Conservation (phyloP, 2,888 invertebrate species). For the Synanthedon vespiformis region DNA sequence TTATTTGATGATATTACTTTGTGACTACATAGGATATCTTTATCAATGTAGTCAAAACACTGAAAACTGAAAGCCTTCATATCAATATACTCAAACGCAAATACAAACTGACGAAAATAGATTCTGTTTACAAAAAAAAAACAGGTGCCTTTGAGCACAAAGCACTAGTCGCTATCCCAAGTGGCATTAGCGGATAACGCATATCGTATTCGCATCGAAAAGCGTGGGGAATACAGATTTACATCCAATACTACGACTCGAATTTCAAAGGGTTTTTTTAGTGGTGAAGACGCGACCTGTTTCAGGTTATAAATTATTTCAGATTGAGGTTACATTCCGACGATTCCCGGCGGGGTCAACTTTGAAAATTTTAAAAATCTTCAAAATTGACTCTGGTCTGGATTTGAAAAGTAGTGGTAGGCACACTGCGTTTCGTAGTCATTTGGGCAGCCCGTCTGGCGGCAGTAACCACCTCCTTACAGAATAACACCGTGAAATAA, state of each 20-base stretch:
- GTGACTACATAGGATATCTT: no score
- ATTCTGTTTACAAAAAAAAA: slow-evolving; percentile 47
- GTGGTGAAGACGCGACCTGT: slow-evolving; percentile 23
- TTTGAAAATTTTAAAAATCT: no score
- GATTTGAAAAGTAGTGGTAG: no score
- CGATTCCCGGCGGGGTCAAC: no score
- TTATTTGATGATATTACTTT: no score
- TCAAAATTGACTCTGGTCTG: no score
- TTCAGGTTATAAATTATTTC: slow-evolving; percentile 2
- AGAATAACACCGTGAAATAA: no score
- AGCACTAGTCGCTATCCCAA: slow-evolving; percentile 58
- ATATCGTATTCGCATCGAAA: slow-evolving; percentile 63
- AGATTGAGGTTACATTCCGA: no score
- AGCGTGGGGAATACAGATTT: slow-evolving; percentile 66
- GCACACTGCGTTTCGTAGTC: no score
- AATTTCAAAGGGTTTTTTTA: slow-evolving; percentile 63
- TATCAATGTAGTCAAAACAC: no score
- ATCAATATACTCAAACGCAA: not conserved
- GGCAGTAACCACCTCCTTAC: no score
- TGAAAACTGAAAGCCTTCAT: not conserved
- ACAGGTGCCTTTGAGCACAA: slow-evolving; percentile 63
- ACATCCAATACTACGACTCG: slow-evolving; percentile 46
- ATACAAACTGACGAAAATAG: slow-evolving; percentile 25
- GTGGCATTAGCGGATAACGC: slow-evolving; percentile 60
- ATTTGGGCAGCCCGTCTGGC: no score